Evolutionary conservation across 2,797 vertebrate species (phyloP).

Genomic region (Yasuhikotakia modesta): DNA sequence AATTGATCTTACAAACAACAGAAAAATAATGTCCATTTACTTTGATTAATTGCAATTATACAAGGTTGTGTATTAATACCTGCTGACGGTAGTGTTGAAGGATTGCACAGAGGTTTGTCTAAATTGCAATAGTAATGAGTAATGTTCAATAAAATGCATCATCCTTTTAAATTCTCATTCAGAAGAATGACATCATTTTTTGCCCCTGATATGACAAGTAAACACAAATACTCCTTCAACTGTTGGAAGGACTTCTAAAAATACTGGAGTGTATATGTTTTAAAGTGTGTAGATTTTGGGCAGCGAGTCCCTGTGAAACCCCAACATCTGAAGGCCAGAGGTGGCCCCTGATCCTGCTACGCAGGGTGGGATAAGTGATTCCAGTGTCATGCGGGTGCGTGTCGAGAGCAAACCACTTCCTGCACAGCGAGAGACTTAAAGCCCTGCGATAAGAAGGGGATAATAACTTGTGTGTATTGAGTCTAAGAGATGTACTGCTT

Average conservation of each 20-base stretch:
- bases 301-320: conserved; percentile 16
- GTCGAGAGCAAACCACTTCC: conserved; percentile 65
- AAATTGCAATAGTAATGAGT: neutral
- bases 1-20: conserved; percentile 67
- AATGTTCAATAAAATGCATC: neutral
- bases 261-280: neutral
- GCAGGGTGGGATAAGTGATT: conserved; percentile 59
- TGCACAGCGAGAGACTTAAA: conserved; percentile 38
- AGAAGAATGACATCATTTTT: neutral
- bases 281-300: neutral
- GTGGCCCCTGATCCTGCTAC: conserved; percentile 21
- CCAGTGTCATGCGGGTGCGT: conserved; percentile 53
- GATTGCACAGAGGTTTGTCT: neutral
- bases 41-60: conserved; percentile 69
- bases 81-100: conserved; percentile 42
- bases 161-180: neutral
- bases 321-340: neutral
- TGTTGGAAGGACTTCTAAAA: conserved; percentile 25
- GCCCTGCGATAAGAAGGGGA: conserved; percentile 56
- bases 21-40: conserved; percentile 62
- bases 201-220: neutral
- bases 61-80: conserved; percentile 64
- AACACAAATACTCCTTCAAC: neutral
- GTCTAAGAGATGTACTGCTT: conserved; percentile 56
- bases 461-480: conserved; percentile 67